Base-by-base conservation (phyloP, 2,797 vertebrate species). In the Garrulus glandarius region DNA sequence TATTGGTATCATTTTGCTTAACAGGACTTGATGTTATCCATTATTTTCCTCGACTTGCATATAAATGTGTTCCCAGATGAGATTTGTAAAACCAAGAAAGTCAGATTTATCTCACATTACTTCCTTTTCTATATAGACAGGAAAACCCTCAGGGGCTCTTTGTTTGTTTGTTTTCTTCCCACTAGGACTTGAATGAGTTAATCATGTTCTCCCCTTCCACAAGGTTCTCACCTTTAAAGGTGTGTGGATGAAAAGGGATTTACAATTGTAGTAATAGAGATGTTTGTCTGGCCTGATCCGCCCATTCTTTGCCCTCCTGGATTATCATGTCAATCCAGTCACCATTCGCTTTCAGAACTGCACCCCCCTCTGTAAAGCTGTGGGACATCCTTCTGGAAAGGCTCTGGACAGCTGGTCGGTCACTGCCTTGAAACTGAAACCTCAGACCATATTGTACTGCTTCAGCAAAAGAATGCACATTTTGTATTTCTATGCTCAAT, bases 171-270 rank as follows among this genome's bases (percentile, higher is more conserved):
- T 71, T 89, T 79, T 69, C 41, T 84, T 79, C 43, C 44, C 8
- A 10, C 21, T 26, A 47, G 50, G 32, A 63, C 27, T 36, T 2
- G 2, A 4, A 37, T 17, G 23, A 34, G 29, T 67, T 76, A 90
- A 76, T 82, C 27, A 59, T 18, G 11, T 72, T 83, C 39, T 75
- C 29, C 7, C 5, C 41, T 89, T 84, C 56, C 68, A 87, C 43
- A 78, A 39, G 13, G 34, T 70, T 74, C 81, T 91, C 57, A 87
- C 79, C 49, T 89, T 80, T 89, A 85, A 89, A 56, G 44, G 12
- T 81, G 14, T 20, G 19, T 29, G 4, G 12, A 32, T 77, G 18
- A 74, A 89, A 87, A 82, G 15, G 21, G 6, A 52, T 92, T 71
- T 81, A 50, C 46, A 78, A 37, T 6, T 77, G 57, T 44, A 44